Evolutionary conservation across 2,113 vertebrate genomes (phyloP).

Genomic region (Pelodiscus sinensis): DNA sequence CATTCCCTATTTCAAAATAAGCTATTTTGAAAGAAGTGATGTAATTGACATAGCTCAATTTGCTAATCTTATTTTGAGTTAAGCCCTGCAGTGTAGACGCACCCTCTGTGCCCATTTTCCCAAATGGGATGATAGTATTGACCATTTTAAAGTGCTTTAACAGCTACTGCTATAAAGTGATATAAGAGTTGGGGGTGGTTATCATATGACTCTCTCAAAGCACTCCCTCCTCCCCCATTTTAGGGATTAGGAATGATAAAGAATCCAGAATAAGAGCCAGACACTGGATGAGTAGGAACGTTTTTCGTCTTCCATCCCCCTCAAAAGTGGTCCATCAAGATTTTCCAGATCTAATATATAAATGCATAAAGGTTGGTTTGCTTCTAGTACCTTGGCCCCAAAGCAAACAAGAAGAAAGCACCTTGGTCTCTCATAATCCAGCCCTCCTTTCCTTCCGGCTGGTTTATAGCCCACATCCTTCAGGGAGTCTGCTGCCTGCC

Average conservation of each 20-base stretch:
- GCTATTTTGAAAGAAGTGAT: too few relatives aligned
- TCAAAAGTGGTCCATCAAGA: rapidly evolving
- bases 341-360: rapidly evolving
- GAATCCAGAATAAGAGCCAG: background rate
- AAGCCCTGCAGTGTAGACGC: too few relatives aligned
- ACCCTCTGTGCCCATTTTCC: background rate
- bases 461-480: background rate
- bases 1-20: too few relatives aligned
- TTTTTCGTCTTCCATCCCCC: rapidly evolving
- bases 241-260: background rate
- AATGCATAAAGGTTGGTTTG: rapidly evolving
- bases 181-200: rapidly evolving
- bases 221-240: background rate
- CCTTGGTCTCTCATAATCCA: rapidly evolving
- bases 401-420: background rate
- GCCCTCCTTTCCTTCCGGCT: background rate
- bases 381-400: background rate
- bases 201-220: background rate
- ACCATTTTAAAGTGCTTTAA: background rate
- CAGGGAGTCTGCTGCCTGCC: rapidly evolving
- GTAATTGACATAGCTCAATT: too few relatives aligned
- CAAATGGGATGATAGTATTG: background rate
- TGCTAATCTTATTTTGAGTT: too few relatives aligned
- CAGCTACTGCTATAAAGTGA: background rate
- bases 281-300: background rate